These are phyloP conservation scores for Chelon labrosus DNA, from an alignment of 2,797 vertebrate genomes.

Conservation along the genomic window DNA sequence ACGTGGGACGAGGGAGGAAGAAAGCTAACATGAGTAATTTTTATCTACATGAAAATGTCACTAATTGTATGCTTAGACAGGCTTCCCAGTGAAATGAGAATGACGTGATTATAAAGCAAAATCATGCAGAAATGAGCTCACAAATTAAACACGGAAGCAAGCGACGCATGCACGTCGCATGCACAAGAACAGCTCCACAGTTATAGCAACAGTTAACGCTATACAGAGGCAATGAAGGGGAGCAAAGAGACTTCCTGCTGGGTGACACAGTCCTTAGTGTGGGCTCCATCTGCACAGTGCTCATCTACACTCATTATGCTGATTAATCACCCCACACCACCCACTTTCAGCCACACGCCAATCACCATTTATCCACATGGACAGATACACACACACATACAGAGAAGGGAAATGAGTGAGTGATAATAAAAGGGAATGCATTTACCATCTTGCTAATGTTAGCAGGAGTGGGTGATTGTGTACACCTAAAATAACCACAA, in stretches of 20 bases:
- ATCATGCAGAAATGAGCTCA: conserved; percentile 39
- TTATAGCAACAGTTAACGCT: conserved; percentile 51
- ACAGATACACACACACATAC: conserved; percentile 66
- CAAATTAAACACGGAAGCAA: conserved; percentile 42
- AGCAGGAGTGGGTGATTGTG: conserved; percentile 18
- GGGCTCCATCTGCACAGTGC: conserved; percentile 79
- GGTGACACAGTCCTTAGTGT: conserved; percentile 76
- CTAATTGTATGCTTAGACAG: conserved; percentile 33
- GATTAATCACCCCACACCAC: conserved; percentile 82
- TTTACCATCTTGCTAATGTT: conserved; percentile 32
- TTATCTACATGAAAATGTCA: conserved; percentile 27
- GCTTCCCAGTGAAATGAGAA: conserved; percentile 18
- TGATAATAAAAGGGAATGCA: conserved; percentile 43
- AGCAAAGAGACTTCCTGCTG: conserved; percentile 74
- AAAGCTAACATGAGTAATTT: neutral
- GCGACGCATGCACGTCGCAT: conserved; percentile 42
- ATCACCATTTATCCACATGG: conserved; percentile 79
- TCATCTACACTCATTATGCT: conserved; percentile 81
- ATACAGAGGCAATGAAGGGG: conserved; percentile 52
- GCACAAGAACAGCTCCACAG: conserved; percentile 40
- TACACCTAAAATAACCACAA: conserved; percentile 9
- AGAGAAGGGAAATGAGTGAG: conserved; percentile 39
- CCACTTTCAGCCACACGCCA: conserved; percentile 79
- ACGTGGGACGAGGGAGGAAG: conserved; percentile 9
- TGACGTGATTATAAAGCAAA: conserved; percentile 34